phyloP scores from a whole-genome alignment of 1,140 invertebrate species.

The Drosophila ambigua region DNA sequence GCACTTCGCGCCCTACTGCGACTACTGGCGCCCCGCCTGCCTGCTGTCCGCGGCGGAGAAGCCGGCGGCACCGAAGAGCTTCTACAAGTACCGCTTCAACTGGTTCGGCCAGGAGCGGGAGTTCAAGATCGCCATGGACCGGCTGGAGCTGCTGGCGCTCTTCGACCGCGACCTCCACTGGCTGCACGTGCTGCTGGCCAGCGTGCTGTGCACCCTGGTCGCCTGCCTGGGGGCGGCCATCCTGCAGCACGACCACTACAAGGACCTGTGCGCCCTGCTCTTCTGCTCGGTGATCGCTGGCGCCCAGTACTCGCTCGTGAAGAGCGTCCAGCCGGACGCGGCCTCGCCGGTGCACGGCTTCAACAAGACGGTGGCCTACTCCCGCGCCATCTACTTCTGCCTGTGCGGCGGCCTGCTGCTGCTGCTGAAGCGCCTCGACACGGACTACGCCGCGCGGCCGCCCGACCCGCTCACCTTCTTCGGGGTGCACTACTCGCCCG shows the following conservation, averaged over 20 bases:
- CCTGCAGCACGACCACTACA: constrained; percentile 93
- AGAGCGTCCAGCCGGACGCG: constrained; percentile 99
- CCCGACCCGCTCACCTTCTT: constrained; percentile 86
- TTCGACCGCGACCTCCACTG: constrained; percentile 96
- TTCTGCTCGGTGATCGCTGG: constrained; percentile 98
- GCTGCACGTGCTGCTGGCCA: constrained; percentile 92
- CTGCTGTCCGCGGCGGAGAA: constrained; percentile 77
- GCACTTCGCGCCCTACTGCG: constrained; percentile 74
- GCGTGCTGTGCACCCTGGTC: constrained; percentile 93
- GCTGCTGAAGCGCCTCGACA: constrained; percentile 72
- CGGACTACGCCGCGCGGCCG: constrained; percentile 49
- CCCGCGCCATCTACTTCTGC: constrained; percentile 97
- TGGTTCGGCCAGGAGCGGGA: constrained; percentile 85
- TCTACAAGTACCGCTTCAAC: constrained; percentile 93
- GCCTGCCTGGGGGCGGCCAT: constrained; percentile 93
- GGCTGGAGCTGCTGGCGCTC: constrained; percentile 94
- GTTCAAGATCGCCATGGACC: constrained; percentile 94
- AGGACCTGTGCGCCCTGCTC: constrained; percentile 96
- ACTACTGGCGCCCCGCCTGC: constrained; percentile 77
- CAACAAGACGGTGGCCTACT: constrained; percentile 97
- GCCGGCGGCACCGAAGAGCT: constrained; percentile 87
- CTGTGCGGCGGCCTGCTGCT: constrained; percentile 88
- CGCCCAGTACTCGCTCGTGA: constrained; percentile 98
- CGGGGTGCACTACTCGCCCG: constrained; percentile 89
- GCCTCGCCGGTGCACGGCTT: constrained; percentile 99